Conservation (phyloP, 2,797 vertebrate species). For the Molossus molossus region DNA sequence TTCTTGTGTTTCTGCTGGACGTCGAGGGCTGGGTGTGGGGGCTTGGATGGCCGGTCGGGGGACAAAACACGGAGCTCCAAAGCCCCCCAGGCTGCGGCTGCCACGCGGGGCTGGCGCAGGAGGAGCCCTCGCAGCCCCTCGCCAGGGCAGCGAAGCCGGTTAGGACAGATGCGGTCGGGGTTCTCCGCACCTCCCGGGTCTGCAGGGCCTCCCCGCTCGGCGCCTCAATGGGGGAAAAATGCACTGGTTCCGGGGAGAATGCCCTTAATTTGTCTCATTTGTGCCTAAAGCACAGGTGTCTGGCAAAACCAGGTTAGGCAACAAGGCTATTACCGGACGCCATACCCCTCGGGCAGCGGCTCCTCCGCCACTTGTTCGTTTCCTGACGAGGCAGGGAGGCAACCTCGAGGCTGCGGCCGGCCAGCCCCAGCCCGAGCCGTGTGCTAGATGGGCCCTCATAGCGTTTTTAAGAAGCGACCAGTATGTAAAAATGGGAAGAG, state of each 20-base stretch:
- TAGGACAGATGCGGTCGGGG: conserved; percentile 41
- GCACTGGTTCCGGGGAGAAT: background rate
- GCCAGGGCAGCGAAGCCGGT: accelerated
- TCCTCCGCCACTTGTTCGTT: accelerated
- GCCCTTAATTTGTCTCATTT: conserved; percentile 73
- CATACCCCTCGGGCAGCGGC: accelerated
- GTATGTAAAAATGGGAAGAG: background rate
- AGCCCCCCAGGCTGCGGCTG: accelerated
- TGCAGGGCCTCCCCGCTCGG: background rate
- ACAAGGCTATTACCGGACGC: background rate
- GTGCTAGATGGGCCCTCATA: background rate
- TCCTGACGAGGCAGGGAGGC: background rate
- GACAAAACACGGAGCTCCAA: accelerated
- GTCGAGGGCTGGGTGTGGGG: background rate
- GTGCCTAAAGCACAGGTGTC: background rate
- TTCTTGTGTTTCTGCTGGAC: too few species aligned
- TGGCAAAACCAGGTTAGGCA: background rate
- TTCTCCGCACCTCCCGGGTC: background rate
- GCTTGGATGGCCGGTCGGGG: too few species aligned
- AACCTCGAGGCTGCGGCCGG: accelerated
- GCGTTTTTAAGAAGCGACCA: background rate
- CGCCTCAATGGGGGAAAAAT: conserved; percentile 32
- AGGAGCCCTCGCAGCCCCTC: too few species aligned
- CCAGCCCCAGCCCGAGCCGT: accelerated
- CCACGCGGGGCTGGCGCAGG: accelerated